phyloP scores from a whole-genome alignment of 2,113 vertebrate genomes.

The Oenanthe oenanthe region DNA sequence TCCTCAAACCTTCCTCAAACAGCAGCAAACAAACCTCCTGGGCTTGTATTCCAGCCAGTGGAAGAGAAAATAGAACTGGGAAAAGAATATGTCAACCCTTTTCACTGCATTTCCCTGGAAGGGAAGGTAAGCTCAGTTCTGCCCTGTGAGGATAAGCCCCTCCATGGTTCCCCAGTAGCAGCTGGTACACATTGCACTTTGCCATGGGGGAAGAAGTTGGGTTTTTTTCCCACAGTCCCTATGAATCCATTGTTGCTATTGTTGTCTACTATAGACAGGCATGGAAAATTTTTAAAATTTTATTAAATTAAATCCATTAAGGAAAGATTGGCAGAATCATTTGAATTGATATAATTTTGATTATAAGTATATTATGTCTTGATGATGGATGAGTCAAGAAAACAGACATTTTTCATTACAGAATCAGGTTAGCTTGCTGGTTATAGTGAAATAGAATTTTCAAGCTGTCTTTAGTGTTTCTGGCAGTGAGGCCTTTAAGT shows the following conservation, averaged over 20 bases:
- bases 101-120: not conserved
- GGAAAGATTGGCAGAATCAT: slow-evolving; percentile 49
- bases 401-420: slow-evolving; percentile 48
- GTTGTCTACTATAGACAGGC: not conserved
- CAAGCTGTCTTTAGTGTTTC: slow-evolving; percentile 36
- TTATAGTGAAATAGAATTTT: slow-evolving; percentile 52
- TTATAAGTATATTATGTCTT: slow-evolving; percentile 63
- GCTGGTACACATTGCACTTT: not conserved
- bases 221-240: not conserved
- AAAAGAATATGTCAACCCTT: not conserved
- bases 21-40: not conserved
- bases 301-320: slow-evolving; percentile 44
- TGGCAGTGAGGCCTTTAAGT: slow-evolving; percentile 12
- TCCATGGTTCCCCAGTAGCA: not conserved
- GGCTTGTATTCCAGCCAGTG: not conserved
- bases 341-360: slow-evolving; percentile 64
- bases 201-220: not conserved
- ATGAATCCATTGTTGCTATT: not conserved
- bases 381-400: slow-evolving; percentile 57
- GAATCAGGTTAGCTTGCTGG: slow-evolving; percentile 48
- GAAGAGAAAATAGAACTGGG: not conserved
- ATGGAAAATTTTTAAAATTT: not conserved
- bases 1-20: not conserved
- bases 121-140: not conserved
- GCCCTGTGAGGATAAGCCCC: not conserved